Conservation (phyloP, 2,113 vertebrate species). For the Grallaria varia region DNA sequence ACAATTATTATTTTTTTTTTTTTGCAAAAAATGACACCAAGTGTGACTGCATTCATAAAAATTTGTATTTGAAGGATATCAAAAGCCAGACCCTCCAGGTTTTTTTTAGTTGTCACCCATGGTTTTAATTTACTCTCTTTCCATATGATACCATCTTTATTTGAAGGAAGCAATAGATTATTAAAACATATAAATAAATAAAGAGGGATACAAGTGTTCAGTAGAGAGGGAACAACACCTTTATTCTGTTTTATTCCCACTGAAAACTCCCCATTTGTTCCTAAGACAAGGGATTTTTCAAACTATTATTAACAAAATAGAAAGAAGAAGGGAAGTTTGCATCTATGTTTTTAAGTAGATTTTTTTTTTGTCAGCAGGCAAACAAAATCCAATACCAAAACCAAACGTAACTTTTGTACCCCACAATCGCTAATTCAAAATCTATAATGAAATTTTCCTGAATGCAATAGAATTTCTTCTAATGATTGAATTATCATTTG, state of each 20-base stretch:
- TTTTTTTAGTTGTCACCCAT: neutral
- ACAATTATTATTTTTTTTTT: neutral
- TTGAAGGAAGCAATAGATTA: neutral
- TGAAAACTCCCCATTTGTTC: neutral
- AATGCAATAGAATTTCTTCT: constrained; percentile 7
- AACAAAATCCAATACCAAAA: neutral
- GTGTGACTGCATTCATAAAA: neutral
- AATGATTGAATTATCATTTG: constrained; percentile 57
- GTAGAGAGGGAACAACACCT: neutral
- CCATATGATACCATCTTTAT: neutral
- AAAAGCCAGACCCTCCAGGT: neutral
- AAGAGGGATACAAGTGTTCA: neutral
- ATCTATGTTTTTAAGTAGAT: neutral
- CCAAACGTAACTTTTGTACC: rapidly evolving
- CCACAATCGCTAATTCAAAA: neutral
- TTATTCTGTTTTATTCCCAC: neutral
- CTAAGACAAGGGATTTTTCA: neutral
- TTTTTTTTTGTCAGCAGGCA: neutral
- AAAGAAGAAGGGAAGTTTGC: neutral
- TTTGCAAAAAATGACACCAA: neutral
- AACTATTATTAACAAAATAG: neutral
- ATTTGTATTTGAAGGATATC: neutral
- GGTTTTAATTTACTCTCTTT: neutral
- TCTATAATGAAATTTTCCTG: constrained; percentile 25
- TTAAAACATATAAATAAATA: neutral